phyloP scores from a whole-genome alignment of 2,888 invertebrate genomes.

The Zele albiditarsus region DNA sequence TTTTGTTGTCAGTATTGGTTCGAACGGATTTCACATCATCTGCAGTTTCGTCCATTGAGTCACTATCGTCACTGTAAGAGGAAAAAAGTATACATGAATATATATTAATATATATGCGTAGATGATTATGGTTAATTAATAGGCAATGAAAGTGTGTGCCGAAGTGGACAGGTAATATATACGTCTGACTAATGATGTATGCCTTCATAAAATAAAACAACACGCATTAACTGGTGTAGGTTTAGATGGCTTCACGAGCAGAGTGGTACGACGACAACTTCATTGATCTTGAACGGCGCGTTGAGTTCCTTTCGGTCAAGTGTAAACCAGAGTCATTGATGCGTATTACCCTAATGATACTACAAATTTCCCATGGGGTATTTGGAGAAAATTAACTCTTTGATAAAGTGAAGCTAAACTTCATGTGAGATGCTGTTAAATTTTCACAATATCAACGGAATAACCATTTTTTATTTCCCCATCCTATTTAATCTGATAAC shows the following conservation, averaged over 20 bases:
- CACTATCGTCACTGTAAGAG: constrained; percentile 75
- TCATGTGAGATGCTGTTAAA: constrained; percentile 24
- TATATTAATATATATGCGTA: not conserved
- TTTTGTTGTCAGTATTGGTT: constrained; percentile 80
- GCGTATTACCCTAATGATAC: not conserved
- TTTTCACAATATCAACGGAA: not conserved
- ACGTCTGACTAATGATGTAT: not conserved
- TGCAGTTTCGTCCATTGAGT: constrained; percentile 80
- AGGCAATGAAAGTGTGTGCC: not conserved
- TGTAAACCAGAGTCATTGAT: constrained; percentile 24
- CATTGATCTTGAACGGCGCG: constrained; percentile 35
- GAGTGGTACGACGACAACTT: constrained; percentile 15
- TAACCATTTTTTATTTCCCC: not conserved
- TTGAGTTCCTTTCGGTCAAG: constrained; percentile 7
- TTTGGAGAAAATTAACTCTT: constrained; percentile 24
- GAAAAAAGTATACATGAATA: constrained; percentile 34
- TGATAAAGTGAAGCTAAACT: constrained; percentile 18
- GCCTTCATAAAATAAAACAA: not conserved
- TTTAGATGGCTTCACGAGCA: constrained; percentile 30
- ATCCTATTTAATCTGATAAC: too few relatives aligned
- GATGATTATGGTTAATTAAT: not conserved
- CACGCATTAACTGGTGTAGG: constrained; percentile 8
- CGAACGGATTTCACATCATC: constrained; percentile 81
- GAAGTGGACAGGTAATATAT: not conserved
- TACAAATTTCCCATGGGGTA: constrained; percentile 10